These are phyloP conservation scores for Drosophila percnosoma DNA, from an alignment of 2,888 invertebrate species.

Conservation along the genomic window DNA sequence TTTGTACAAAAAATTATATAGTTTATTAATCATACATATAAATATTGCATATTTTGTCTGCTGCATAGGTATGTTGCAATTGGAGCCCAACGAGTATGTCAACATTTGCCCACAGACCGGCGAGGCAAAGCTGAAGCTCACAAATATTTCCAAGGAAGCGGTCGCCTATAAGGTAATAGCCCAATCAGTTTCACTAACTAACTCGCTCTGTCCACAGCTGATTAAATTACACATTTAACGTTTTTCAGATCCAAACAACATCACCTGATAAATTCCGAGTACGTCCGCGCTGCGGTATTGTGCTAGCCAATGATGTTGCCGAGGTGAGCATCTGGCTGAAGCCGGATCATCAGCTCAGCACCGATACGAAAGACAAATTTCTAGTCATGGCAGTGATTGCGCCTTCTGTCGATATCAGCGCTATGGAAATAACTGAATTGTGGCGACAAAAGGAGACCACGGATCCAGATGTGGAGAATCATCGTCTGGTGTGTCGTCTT, in stretches of 20 bases:
- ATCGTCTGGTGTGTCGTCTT: conserved; percentile 88
- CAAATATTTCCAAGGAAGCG: conserved; percentile 88
- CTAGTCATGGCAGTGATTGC: conserved; percentile 92
- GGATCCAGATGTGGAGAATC: conserved; percentile 88
- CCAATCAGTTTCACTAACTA: conserved; percentile 9
- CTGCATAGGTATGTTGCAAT: conserved; percentile 86
- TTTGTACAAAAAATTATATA: conserved; percentile 30
- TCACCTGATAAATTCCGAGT: conserved; percentile 98
- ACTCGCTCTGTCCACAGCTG: background rate
- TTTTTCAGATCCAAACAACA: conserved; percentile 94
- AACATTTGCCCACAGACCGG: conserved; percentile 86
- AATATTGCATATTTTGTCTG: conserved; percentile 27
- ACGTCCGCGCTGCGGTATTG: conserved; percentile 92
- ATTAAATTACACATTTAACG: background rate
- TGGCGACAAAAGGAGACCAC: conserved; percentile 89
- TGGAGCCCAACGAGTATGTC: conserved; percentile 90
- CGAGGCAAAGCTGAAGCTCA: conserved; percentile 87
- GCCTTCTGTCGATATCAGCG: conserved; percentile 85
- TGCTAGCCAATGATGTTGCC: conserved; percentile 88
- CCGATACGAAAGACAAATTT: conserved; percentile 93
- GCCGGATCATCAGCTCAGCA: conserved; percentile 89
- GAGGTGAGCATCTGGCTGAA: conserved; percentile 91
- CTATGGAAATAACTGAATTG: conserved; percentile 88
- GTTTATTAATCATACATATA: conserved; percentile 26
- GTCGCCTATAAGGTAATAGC: conserved; percentile 89